These are phyloP conservation scores for Todiramphus chloris DNA, from an alignment of 2,113 vertebrate species.

Conservation along the genomic window DNA sequence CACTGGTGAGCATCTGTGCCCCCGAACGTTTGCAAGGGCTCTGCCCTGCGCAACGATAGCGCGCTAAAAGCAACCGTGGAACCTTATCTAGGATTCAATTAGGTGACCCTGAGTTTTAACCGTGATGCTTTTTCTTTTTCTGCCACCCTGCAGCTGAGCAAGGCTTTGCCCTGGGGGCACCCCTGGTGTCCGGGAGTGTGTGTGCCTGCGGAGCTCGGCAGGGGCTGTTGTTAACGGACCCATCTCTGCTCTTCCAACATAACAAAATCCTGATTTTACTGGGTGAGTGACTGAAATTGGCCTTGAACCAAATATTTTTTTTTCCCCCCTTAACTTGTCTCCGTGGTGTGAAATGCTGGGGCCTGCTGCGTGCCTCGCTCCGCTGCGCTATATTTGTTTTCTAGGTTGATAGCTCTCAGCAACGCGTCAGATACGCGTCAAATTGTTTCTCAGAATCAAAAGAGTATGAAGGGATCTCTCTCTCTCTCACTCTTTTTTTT, in stretches of 20 bases:
- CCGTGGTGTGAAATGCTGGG: fast-evolving
- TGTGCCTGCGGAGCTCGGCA: background rate
- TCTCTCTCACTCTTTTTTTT: background rate
- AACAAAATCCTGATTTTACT: background rate
- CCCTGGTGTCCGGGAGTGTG: background rate
- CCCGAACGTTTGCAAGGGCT: background rate
- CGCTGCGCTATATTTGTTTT: background rate
- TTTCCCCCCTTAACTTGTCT: background rate
- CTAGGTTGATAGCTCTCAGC: background rate
- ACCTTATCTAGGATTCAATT: background rate
- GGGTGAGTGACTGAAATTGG: background rate
- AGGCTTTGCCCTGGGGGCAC: background rate
- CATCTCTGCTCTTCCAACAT: background rate
- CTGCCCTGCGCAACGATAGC: background rate
- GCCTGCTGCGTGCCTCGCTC: background rate
- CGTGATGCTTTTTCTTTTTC: fast-evolving
- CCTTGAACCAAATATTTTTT: background rate
- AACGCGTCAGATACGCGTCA: background rate
- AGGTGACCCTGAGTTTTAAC: background rate
- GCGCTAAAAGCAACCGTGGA: background rate
- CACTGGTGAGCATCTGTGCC: background rate
- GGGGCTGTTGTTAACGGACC: background rate
- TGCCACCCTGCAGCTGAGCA: background rate
- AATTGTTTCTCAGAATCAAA: background rate
- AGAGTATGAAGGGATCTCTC: background rate